Evolutionary conservation across 2,797 vertebrate species (phyloP).

Genomic region (Hippocampus kuda): DNA sequence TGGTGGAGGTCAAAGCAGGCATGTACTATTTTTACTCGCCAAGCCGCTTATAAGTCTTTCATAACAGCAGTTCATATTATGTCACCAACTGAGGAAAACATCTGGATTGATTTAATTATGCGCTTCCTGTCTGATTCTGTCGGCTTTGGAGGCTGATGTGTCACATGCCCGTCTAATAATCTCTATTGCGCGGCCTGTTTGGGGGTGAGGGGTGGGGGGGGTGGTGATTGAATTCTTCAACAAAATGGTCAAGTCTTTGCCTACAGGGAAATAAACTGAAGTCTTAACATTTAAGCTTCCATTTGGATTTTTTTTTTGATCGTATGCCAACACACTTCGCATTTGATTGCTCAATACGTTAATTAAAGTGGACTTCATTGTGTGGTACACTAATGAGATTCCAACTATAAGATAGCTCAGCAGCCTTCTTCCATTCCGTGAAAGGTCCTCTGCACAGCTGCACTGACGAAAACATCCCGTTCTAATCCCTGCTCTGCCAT

Average conservation of each 20-base stretch:
- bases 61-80: conserved; percentile 27
- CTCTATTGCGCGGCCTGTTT: background rate
- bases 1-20: conserved; percentile 24
- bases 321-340: background rate
- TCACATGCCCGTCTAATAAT: background rate
- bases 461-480: conserved; percentile 27
- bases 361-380: conserved; percentile 1
- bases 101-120: conserved; percentile 13
- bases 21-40: conserved; percentile 32
- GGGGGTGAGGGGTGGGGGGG: too few relatives aligned
- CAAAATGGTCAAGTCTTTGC: background rate
- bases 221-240: background rate
- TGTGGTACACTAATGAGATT: conserved; percentile 4
- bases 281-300: background rate
- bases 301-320: background rate
- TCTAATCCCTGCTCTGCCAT: conserved; percentile 27
- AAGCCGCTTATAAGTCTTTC: conserved; percentile 28
- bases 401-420: conserved; percentile 11
- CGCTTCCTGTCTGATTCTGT: conserved; percentile 3
- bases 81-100: conserved; percentile 14
- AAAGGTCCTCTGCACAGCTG: conserved; percentile 13
- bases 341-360: background rate
- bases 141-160: background rate
- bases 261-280: background rate
- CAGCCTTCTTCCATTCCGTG: conserved; percentile 2